Evolutionary conservation across 2,888 invertebrate genomes (phyloP), one percentile per base, ranked within the genome.

Genomic region (Coenonympha arcania): DNA sequence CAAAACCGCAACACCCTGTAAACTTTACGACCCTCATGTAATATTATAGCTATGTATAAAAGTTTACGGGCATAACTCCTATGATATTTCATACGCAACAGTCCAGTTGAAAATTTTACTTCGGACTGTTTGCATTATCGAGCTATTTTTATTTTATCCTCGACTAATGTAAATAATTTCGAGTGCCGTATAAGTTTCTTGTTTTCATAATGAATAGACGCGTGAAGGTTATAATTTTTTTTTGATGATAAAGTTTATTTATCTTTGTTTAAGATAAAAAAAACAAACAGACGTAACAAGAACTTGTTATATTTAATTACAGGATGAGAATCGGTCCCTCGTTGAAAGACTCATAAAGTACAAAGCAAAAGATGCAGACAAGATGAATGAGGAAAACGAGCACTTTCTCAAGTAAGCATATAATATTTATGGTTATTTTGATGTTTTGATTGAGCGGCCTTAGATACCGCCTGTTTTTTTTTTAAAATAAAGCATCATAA

Each of bases 361-460:
- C 73, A 98, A 99, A 84, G 92, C 94, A 42, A 93, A 94, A 82
- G 97, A 97, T 88, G 98, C 98, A 1, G 98, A 98, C 69, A 93
- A 93, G 79, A 90, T 99, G 90, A 99, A 99, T 72, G 95, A 95
- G 83, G 97, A 98, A 80, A 98, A 98, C 87, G 98, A 98, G 77
- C 93, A 92, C 73, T 93, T 95, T 74, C 81, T 95, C 63, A 95
- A 93, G 95, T 95, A 89, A 90, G 92, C 39, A 36, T 39, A 18
- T n/a, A n/a, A 20, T 11, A n/a, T n/a, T 46, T 42, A 28, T 24
- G 34, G 15, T 48, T 22, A 42, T 33, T 43, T 45, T 45, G 9
- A 22, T 28, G 26, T 42, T 41, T 16, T 48, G 22, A 44, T 33
- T 28, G 20, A 48, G 26, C 31, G 39, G 16, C 15, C 19, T 20